Conservation (phyloP, 1,140 invertebrate species). For the Drosophila leontia region DNA sequence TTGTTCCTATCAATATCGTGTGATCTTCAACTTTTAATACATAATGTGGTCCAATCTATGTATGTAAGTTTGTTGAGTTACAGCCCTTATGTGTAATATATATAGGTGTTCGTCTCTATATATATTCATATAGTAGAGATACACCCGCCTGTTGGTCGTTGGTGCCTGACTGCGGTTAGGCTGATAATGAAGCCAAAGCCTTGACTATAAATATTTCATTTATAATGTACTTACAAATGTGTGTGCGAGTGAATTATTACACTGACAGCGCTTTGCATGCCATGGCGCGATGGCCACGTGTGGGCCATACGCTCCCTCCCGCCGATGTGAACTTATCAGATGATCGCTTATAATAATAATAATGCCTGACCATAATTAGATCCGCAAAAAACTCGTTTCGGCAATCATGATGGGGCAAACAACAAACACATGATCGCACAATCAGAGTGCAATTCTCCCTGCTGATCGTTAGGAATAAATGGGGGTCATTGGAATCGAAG, state of each 20-base stretch:
- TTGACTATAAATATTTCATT: slow-evolving; percentile 61
- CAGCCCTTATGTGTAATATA: slow-evolving; percentile 7
- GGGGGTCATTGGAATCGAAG: slow-evolving; percentile 47
- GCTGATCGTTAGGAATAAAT: slow-evolving; percentile 14
- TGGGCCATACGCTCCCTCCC: slow-evolving; percentile 1
- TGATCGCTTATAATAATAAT: slow-evolving; percentile 29
- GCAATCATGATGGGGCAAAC: slow-evolving; percentile 14
- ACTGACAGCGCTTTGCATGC: slow-evolving; percentile 24
- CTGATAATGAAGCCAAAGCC: slow-evolving; percentile 59
- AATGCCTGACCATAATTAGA: slow-evolving; percentile 43
- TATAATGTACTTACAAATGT: slow-evolving; percentile 44
- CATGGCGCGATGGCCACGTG: slow-evolving; percentile 26
- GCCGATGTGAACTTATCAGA: slow-evolving; percentile 46
- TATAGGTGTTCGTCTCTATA: background rate
- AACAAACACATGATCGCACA: slow-evolving; percentile 40
- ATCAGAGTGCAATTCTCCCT: slow-evolving; percentile 31
- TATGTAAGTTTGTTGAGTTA: background rate
- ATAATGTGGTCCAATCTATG: background rate
- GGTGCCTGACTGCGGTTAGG: slow-evolving; percentile 18
- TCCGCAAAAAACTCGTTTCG: slow-evolving; percentile 47
- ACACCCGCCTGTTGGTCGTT: slow-evolving; percentile 2
- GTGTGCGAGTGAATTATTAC: slow-evolving; percentile 46
- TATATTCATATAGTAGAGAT: background rate
- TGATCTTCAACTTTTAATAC: slow-evolving; percentile 14
- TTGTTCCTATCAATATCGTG: slow-evolving; percentile 4